Conservation (phyloP, 2,113 vertebrate genomes). For the Ceyx margarethae region DNA sequence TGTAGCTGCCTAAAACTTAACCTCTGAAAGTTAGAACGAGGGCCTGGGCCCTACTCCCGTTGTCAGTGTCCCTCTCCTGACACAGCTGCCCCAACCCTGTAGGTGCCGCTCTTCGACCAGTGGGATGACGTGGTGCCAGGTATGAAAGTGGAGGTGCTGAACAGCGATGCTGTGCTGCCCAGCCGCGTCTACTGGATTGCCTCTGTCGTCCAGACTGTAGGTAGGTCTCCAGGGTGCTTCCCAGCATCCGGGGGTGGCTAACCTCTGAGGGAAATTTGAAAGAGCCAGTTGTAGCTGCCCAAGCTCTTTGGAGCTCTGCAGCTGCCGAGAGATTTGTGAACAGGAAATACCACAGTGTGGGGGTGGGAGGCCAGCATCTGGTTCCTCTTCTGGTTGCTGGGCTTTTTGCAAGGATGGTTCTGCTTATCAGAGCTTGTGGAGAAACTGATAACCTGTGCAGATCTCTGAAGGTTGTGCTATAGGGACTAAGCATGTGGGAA, state of each 20-base stretch:
- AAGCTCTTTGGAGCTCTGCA: background rate
- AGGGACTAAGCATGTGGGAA: background rate
- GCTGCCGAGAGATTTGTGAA: background rate
- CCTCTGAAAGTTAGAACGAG: background rate
- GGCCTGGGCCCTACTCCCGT: background rate
- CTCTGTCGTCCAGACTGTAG: constrained; percentile 85
- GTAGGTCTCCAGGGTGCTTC: constrained; percentile 52
- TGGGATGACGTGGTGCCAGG: constrained; percentile 91
- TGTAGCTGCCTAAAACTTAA: background rate
- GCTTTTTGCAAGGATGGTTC: background rate
- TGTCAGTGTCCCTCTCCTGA: background rate
- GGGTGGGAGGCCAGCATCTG: background rate
- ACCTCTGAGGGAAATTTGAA: background rate
- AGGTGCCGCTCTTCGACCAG: constrained; percentile 89
- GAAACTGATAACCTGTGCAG: background rate
- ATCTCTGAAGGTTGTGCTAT: background rate
- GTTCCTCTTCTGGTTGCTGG: background rate
- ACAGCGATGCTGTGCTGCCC: constrained; percentile 87
- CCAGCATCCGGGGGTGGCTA: background rate
- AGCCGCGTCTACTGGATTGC: constrained; percentile 98
- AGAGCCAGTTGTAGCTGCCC: background rate
- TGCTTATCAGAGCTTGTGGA: background rate
- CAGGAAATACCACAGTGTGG: background rate
- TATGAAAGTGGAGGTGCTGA: constrained; percentile 93
- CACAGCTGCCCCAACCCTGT: background rate